These are phyloP conservation scores for Melanargia galathea DNA, from an alignment of 2,888 invertebrate genomes.

Conservation along the genomic window DNA sequence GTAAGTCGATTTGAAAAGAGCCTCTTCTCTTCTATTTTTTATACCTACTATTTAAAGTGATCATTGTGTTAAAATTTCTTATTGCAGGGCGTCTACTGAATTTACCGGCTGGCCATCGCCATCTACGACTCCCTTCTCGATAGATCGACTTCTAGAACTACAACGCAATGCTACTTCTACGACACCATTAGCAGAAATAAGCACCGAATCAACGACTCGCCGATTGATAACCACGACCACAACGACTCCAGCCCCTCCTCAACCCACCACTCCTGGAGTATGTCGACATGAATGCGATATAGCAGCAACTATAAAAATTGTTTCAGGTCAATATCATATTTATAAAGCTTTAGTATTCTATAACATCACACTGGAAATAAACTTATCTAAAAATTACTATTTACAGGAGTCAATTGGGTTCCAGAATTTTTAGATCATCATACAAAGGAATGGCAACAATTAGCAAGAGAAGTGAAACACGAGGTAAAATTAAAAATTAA, in stretches of 20 bases:
- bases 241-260: constrained; percentile 86
- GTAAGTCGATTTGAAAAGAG: constrained; percentile 59
- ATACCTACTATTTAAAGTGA: background rate
- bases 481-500: constrained; percentile 82
- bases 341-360: background rate
- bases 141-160: constrained; percentile 89
- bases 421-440: constrained; percentile 93
- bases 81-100: constrained; percentile 89
- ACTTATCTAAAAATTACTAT: background rate
- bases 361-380: background rate
- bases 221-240: constrained; percentile 83
- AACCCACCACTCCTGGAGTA: constrained; percentile 90
- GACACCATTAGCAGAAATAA: constrained; percentile 71
- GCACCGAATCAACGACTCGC: constrained; percentile 76
- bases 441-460: constrained; percentile 92
- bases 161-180: constrained; percentile 83
- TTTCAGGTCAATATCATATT: constrained; percentile 80
- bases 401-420: constrained; percentile 87
- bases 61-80: background rate
- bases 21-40: background rate
- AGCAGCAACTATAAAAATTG: constrained; percentile 92
- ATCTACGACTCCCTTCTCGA: constrained; percentile 92
- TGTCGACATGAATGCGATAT: constrained; percentile 91
- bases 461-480: constrained; percentile 90
- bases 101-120: constrained; percentile 96